These are phyloP conservation scores for Stegodyphus mimosarum DNA, from an alignment of 1,140 invertebrate genomes.

Conservation along the genomic window DNA sequence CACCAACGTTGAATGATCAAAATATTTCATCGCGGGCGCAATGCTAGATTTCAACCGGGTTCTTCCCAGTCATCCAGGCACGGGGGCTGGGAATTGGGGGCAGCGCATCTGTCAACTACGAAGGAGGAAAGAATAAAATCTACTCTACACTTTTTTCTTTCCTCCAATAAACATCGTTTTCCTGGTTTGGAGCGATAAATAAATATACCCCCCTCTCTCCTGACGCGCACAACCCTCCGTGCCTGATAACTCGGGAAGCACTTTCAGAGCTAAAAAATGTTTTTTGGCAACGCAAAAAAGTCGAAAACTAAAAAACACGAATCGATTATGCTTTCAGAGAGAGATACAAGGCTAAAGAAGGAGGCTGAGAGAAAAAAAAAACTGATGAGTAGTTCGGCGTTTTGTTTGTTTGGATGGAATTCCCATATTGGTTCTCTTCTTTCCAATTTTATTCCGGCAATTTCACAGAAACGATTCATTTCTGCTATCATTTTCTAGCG, in stretches of 20 bases:
- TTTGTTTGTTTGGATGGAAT: conserved; percentile 35
- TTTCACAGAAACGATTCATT: too few relatives aligned
- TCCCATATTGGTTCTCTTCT: background rate
- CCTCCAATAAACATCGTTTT: conserved; percentile 50
- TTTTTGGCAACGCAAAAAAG: background rate
- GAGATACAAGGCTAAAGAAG: conserved; percentile 6
- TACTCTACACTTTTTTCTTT: too few relatives aligned
- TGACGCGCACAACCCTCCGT: background rate
- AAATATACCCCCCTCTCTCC: conserved; percentile 23
- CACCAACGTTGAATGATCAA: conserved; percentile 9
- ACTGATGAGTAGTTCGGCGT: conserved; percentile 33
- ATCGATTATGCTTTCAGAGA: background rate
- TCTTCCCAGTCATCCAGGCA: conserved; percentile 12
- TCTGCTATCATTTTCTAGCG: too few relatives aligned
- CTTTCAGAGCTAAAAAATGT: conserved; percentile 23
- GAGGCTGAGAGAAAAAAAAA: conserved; percentile 10
- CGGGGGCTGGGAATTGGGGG: too few relatives aligned
- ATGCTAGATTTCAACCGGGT: conserved; percentile 32
- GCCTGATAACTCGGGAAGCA: conserved; percentile 30
- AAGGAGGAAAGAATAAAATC: conserved; percentile 9
- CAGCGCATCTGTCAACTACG: conserved; percentile 35
- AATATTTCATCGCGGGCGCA: conserved; percentile 41
- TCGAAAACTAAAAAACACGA: conserved; percentile 14
- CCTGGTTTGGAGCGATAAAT: conserved; percentile 48
- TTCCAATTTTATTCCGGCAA: background rate